These are phyloP conservation scores for Hylomyscus alleni DNA, from an alignment of 2,797 vertebrate genomes.

Conservation along the genomic window DNA sequence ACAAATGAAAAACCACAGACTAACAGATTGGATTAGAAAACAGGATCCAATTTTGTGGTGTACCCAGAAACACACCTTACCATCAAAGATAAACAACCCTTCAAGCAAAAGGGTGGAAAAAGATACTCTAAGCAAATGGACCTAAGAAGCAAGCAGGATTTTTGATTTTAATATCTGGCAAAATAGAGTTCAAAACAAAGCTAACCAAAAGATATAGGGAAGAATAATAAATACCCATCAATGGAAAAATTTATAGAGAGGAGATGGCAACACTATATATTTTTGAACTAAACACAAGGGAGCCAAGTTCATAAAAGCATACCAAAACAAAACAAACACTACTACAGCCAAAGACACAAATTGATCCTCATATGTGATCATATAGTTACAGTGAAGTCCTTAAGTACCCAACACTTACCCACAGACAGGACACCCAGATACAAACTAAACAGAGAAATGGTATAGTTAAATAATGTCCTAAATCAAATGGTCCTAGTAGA, in stretches of 20 bases:
- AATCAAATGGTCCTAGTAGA: background rate
- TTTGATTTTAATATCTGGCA: background rate
- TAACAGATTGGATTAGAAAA: background rate
- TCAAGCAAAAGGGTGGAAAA: background rate
- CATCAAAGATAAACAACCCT: background rate
- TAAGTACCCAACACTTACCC: background rate
- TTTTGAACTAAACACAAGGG: background rate
- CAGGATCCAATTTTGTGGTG: background rate
- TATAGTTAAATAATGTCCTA: background rate
- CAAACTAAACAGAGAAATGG: background rate
- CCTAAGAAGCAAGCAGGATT: background rate
- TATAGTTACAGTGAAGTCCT: background rate
- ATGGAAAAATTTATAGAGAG: background rate
- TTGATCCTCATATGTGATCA: background rate
- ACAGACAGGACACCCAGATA: background rate
- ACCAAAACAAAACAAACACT: background rate
- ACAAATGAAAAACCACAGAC: background rate
- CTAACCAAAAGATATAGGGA: background rate
- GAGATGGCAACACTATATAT: background rate
- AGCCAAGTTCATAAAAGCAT: background rate
- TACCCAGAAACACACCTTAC: background rate
- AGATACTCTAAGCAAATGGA: background rate
- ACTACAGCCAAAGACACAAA: background rate
- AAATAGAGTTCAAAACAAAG: background rate
- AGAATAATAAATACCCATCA: background rate